Percentiles rank a stretch among this genome's conserved stretches.
Evolutionary conservation across 2,797 vertebrate genomes (phyloP).

Genomic region (Sebastolobus altivelis): DNA sequence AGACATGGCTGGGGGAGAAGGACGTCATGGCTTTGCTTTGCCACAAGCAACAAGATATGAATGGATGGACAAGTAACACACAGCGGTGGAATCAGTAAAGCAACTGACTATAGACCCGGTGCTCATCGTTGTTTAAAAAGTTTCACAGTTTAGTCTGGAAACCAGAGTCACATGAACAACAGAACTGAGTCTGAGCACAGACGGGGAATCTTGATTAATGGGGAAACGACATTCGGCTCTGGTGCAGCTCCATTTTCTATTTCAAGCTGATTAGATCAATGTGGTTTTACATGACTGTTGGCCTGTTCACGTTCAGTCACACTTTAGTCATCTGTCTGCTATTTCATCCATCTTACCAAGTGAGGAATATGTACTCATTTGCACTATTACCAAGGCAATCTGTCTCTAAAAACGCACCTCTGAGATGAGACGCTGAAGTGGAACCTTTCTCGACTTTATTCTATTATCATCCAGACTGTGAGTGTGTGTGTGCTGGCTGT

Average conservation of each 20-base stretch:
- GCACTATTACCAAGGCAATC: constrained; percentile 28
- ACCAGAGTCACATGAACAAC: not conserved
- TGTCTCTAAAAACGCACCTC: constrained; percentile 28
- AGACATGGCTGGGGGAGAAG: too few relatives aligned
- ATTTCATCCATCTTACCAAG: not conserved
- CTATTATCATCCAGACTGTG: constrained; percentile 27
- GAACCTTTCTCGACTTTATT: constrained; percentile 35
- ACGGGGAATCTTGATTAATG: not conserved
- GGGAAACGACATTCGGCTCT: not conserved
- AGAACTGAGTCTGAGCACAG: not conserved
- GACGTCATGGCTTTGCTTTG: too few relatives aligned
- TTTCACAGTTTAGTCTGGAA: not conserved
- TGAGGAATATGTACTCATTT: constrained; percentile 29
- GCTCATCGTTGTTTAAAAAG: not conserved
- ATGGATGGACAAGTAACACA: too few relatives aligned
- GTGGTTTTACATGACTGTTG: constrained; percentile 3
- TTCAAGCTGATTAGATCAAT: constrained; percentile 1
- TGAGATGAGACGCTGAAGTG: constrained; percentile 41
- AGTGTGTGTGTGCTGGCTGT: constrained; percentile 29
- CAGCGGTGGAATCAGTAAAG: not conserved
- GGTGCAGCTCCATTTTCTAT: constrained; percentile 4
- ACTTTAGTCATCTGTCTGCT: constrained; percentile 14
- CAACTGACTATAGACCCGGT: not conserved
- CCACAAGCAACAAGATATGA: not conserved
- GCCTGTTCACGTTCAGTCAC: not conserved